These are phyloP conservation scores for Clinocottus analis DNA, from an alignment of 2,113 vertebrate species.

Conservation along the genomic window DNA sequence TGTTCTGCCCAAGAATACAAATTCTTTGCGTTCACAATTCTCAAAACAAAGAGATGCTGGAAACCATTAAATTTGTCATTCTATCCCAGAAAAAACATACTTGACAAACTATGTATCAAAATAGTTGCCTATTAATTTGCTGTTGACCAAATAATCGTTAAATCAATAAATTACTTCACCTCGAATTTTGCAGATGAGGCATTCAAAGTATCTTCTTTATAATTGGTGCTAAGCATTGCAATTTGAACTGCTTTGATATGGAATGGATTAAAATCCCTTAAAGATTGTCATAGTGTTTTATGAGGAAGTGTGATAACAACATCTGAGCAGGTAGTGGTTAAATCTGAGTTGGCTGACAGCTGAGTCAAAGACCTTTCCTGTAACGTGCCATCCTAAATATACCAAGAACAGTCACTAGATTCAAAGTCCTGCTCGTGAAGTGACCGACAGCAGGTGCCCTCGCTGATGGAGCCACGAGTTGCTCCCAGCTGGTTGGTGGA, in stretches of 20 bases:
- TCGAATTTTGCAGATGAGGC: too few relatives aligned
- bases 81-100: too few relatives aligned
- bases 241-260: too few relatives aligned
- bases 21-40: not conserved
- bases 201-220: too few relatives aligned
- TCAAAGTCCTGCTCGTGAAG: conserved; percentile 6
- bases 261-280: not conserved
- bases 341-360: too few relatives aligned
- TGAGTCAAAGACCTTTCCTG: not conserved
- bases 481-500: conserved; percentile 31
- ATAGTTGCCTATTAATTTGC: too few relatives aligned
- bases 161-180: too few relatives aligned
- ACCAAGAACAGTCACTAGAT: not conserved
- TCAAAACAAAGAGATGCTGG: not conserved
- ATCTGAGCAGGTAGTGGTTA: too few relatives aligned
- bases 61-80: too few relatives aligned
- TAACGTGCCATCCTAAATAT: not conserved
- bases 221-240: too few relatives aligned
- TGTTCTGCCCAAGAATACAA: not conserved
- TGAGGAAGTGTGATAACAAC: not conserved
- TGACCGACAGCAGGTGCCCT: not conserved
- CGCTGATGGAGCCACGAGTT: not conserved
- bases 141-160: too few relatives aligned
- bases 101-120: too few relatives aligned
- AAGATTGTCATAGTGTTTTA: not conserved